Evolutionary conservation across 1,140 invertebrate species (phyloP), one percentile per base, ranked within the genome.

Genomic region (Trichonephila inaurata): DNA sequence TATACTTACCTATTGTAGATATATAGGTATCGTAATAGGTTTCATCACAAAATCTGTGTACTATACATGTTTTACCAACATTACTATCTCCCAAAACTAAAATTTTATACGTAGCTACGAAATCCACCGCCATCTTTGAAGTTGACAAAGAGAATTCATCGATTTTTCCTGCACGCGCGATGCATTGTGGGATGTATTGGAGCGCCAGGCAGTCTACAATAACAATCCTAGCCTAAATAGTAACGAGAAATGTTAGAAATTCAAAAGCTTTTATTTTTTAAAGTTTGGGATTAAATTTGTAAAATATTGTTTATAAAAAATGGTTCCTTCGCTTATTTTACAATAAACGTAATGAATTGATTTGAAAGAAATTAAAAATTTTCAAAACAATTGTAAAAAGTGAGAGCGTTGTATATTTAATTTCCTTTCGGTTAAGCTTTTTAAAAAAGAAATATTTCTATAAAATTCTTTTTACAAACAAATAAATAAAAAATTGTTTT

Each of bases 11-110:
- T 72, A 94, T 94, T 64, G 94, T 94, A 24, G 94, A 94, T 19
- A 94, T 94, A 86, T 94, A 94, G 14, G 94, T 94, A 90, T 94
- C 94, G 96, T 98, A 98, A 96, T 98, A 98, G 95, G 98, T 97
- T 96, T 98, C 98, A 95, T 98, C 98, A 95, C 98, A 98, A 95
- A 98, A 98, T 96, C 98, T 97, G 96, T 98, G 98, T 86, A 98
- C 97, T 94, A 98, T 97, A 96, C 98, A 98, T 51, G 98, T 98
- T 96, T 98, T 98, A 18, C 98, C 98, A 88, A 98, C 98, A 96
- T 98, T 98, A 7, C 98, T 98, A 96, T 98, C 98, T 86, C 98
- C 98, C 94, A 98, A 96, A 95, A 98, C 97, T 92, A 98, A 96
- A 86, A 98, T 97, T 96, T 98, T 98, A 96, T 94, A 94, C 72